Conservation (phyloP, 2,797 vertebrate species). For the Microhierax caerulescens region DNA sequence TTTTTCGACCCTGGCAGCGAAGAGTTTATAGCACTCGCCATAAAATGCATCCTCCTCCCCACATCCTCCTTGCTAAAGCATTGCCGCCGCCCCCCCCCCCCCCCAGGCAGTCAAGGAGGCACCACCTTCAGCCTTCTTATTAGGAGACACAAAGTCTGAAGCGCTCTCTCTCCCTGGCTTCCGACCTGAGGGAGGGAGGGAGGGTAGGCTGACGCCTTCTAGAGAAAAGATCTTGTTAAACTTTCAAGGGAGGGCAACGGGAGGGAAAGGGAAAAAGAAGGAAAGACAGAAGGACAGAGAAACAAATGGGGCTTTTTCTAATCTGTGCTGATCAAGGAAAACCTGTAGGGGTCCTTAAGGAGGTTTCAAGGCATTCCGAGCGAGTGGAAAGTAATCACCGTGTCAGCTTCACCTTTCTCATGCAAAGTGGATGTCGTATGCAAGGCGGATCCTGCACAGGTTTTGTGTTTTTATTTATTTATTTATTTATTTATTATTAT, state of each 20-base stretch:
- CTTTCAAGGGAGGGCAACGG: slow-evolving; percentile 15
- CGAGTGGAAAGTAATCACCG: slow-evolving; percentile 89
- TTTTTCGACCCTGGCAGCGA: slow-evolving; percentile 53
- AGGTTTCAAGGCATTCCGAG: slow-evolving; percentile 84
- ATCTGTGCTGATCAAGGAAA: slow-evolving; percentile 75
- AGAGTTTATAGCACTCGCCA: slow-evolving; percentile 50
- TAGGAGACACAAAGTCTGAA: background rate
- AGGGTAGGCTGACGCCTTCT: slow-evolving; percentile 38
- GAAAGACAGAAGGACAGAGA: background rate
- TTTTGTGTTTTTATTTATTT: slow-evolving; percentile 17
- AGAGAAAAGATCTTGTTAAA: slow-evolving; percentile 1
- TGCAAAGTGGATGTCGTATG: slow-evolving; percentile 91
- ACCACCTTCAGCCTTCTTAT: background rate
- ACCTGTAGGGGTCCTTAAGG: slow-evolving; percentile 73
- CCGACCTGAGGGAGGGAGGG: slow-evolving; percentile 52
- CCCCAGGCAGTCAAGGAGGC: background rate
- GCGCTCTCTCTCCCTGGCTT: background rate
- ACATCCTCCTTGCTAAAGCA: slow-evolving; percentile 32
- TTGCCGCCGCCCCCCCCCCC: background rate
- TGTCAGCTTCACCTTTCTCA: slow-evolving; percentile 95
- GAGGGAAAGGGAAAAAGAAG: background rate
- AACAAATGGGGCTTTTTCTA: slow-evolving; percentile 61
- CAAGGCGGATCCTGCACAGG: slow-evolving; percentile 79
- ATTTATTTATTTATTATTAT: slow-evolving; percentile 27
- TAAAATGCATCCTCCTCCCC: slow-evolving; percentile 61